These are phyloP conservation scores for Drosophila truncata DNA, from an alignment of 1,140 invertebrate genomes.

Conservation along the genomic window DNA sequence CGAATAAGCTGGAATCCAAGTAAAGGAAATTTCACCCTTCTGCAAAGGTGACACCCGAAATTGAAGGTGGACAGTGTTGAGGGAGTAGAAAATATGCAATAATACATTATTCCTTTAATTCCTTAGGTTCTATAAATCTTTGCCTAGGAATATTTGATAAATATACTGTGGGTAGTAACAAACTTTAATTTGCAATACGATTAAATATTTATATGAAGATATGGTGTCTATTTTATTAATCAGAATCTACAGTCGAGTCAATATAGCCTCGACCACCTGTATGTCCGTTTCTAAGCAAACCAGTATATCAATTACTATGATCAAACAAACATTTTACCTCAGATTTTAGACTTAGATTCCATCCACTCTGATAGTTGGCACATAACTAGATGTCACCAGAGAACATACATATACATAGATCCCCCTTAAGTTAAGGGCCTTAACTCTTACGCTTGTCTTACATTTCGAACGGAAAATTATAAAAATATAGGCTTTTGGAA, in stretches of 20 bases:
- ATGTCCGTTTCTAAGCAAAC: no score
- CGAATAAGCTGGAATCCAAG: neutral
- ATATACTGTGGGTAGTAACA: neutral
- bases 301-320: no score
- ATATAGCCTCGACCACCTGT: no score
- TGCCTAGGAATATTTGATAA: accelerated
- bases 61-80: neutral
- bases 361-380: slow-evolving; percentile 6
- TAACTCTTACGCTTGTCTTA: slow-evolving; percentile 14
- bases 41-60: neutral
- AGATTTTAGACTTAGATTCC: neutral
- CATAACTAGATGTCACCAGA: slow-evolving; percentile 19
- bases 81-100: neutral
- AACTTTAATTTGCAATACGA: no score
- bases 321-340: neutral
- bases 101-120: neutral
- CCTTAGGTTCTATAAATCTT: neutral
- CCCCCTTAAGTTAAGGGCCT: no score
- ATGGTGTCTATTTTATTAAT: no score
- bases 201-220: no score
- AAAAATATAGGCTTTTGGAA: slow-evolving; percentile 48
- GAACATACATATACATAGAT: slow-evolving; percentile 12
- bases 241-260: no score
- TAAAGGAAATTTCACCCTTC: neutral
- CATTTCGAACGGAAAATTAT: slow-evolving; percentile 62